Evolutionary conservation across 2,113 vertebrate species (phyloP).

Genomic region (Parotia lawesii): DNA sequence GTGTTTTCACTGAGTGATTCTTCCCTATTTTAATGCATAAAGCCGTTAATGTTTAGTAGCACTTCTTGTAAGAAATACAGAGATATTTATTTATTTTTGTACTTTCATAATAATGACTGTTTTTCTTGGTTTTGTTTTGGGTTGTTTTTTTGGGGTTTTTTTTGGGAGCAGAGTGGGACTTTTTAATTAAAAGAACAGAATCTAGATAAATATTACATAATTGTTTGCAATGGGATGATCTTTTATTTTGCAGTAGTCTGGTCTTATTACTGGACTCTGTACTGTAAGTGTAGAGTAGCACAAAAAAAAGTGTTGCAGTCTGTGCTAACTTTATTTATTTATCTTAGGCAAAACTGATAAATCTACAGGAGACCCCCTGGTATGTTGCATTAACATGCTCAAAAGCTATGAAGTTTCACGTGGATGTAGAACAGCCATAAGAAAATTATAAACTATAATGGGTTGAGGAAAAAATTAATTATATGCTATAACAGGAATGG

Average conservation of each 20-base stretch:
- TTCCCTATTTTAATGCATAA: neutral
- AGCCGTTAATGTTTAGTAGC: neutral
- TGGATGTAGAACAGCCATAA: neutral
- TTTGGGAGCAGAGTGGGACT: neutral
- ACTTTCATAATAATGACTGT: neutral
- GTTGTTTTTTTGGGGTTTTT: neutral
- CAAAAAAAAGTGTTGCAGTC: neutral
- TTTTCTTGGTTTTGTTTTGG: neutral
- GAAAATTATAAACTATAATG: neutral
- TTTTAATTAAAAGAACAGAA: neutral
- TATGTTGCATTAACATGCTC: neutral
- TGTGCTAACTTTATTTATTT: neutral
- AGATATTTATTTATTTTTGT: neutral
- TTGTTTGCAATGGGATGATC: neutral
- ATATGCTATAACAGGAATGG: neutral
- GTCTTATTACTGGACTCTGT: neutral
- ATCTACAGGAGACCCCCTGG: neutral
- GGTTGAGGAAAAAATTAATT: neutral
- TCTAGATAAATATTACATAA: neutral
- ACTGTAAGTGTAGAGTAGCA: neutral
- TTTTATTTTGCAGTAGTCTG: neutral
- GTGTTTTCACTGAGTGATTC: neutral
- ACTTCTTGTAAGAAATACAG: neutral
- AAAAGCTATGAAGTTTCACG: neutral
- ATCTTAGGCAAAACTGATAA: neutral